Evolutionary conservation across 2,797 vertebrate species (phyloP), one percentile per base, ranked within the genome.

Genomic region (Okamejei kenojei): DNA sequence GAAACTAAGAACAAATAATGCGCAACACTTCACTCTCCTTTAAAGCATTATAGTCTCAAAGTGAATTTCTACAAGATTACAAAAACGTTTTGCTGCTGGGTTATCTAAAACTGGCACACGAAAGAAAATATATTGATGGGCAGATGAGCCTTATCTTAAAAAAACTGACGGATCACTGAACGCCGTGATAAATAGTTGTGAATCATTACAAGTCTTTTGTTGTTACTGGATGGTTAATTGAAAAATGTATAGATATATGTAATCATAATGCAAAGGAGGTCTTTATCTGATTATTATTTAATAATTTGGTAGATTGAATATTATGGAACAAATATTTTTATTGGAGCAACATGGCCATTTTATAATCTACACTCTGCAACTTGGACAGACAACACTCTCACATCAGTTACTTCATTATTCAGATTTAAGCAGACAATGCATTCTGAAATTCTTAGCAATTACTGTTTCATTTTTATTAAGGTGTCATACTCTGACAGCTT

Each of bases 1-100:
- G 76, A 92, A 92, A 23, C 84, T 88, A 4, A 73, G 90, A 92
- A 92, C 90, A 92, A 73, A 92, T 23, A 92, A 23, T 76, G 58
- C 71, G 76, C 26, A 58, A 54, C 26, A 58, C 68, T 58, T 76
- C 90, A 54, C 23, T 73, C 11, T n/a, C 35, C 90, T 76, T 45
- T 54, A 58, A 92, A 92, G 90, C 23, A 92, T 74, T 45, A 92
- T 76, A 29, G 29, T 76, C 71, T 92, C 10, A 76, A 92, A 76
- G 26, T 92, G 45, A 76, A 54, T 88, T 35, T 88, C 68, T 76
- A 76, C 71, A 92, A 92, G 90, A 92, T 54, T 92, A 76, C 90
- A 73, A 45, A 74, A 92, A 58, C 54, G 71, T 38, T 92, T 92
- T 92, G n/a, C 38, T 15, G 23, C 90, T 54, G 23, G 29, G 90